Base-by-base conservation (phyloP, 2,888 invertebrate genomes). In the Cataglyphis albicans region DNA sequence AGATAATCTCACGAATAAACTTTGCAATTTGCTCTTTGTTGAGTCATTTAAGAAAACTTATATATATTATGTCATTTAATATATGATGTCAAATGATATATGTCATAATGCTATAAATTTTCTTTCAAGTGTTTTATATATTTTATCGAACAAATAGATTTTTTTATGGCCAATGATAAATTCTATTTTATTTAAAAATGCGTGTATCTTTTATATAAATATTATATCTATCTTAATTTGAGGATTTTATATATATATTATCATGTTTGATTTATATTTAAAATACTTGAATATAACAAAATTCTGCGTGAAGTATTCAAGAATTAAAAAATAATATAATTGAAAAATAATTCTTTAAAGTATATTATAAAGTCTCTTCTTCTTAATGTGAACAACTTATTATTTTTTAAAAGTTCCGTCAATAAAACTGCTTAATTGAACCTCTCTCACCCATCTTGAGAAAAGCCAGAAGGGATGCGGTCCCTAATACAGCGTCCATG, bases 381-480 rank as follows among this genome's bases (percentile, higher is more conserved):
- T 38, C 32, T 57, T 41, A 38, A 55, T 10, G 4, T n/a, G 29
- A 67, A 76, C 29, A 38, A 67, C 41, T 67, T 41, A 67, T 67
- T 67, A 57, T 61, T 55, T 29, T 10, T 15, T 35, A 29, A 18
- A 67, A 57, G 55, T 67, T 67, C 15, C 29, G 21, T 35, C 55
- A 41, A 76, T 57, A 29, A 67, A 41, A 41, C 67, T 57, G 29
- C 29, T 76, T 76, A 76, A 76, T 76, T 76, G 76, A 76, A 76
- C 41, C 57, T 76, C 61, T 61, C 59, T 73, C 61, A 73, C 29
- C 73, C 41, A 41, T 57, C 3, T n/a, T 48, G 4, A 55, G 52
- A 25, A 57, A 38, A 38, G 18, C 35, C 9, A 55, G 55, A 29
- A 76, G 38, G 52, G 52, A 38, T 25, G 35, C 52, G n/a, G 38